A percentile compares a stretch with the other conserved stretches of the same genome.
Evolutionary conservation across 1,140 invertebrate genomes (phyloP).

Genomic region (Argopecten irradians): DNA sequence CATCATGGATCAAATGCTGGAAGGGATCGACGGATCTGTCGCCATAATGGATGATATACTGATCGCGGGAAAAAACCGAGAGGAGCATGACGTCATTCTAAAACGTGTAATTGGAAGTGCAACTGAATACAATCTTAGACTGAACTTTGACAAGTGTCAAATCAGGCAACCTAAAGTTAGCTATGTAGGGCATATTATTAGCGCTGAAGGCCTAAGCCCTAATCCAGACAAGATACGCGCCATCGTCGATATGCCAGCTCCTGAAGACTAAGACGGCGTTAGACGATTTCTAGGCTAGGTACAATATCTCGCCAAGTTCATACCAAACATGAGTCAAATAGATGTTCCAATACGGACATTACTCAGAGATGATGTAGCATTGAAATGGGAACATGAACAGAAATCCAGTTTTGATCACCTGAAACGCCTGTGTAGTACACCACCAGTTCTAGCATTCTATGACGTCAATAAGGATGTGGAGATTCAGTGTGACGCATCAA

Average conservation of each 20-base stretch:
- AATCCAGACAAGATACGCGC: constrained; percentile 73
- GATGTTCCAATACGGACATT: constrained; percentile 52
- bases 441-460: constrained; percentile 41
- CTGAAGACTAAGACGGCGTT: constrained; percentile 42
- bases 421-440: constrained; percentile 21
- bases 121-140: constrained; percentile 57
- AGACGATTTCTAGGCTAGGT: constrained; percentile 65
- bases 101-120: constrained; percentile 72
- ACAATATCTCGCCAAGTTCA: constrained; percentile 71
- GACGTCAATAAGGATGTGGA: constrained; percentile 38
- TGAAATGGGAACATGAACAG: constrained; percentile 41
- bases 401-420: background rate
- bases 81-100: constrained; percentile 54
- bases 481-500: constrained; percentile 36
- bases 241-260: constrained; percentile 55
- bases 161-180: constrained; percentile 43
- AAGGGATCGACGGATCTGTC: constrained; percentile 40
- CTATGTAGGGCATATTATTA: constrained; percentile 65
- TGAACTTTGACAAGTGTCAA: constrained; percentile 53
- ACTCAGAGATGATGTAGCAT: constrained; percentile 36
- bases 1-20: constrained; percentile 44
- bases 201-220: constrained; percentile 69
- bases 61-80: constrained; percentile 38
- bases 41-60: constrained; percentile 74
- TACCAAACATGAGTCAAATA: constrained; percentile 70